These are phyloP conservation scores for Arremon brunneinucha DNA, from an alignment of 2,797 vertebrate species.

Conservation along the genomic window DNA sequence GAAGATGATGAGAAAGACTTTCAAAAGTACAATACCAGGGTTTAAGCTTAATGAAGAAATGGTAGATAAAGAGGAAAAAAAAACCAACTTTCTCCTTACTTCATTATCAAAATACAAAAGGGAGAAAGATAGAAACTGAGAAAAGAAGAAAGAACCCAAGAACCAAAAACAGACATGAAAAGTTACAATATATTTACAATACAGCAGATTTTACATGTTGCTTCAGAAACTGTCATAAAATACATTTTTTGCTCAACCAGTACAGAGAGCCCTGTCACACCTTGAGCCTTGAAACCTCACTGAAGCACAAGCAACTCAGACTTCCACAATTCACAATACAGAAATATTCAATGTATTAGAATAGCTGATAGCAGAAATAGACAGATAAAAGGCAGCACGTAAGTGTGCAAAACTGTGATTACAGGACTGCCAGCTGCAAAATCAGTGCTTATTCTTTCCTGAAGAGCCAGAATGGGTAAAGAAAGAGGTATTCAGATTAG, in stretches of 20 bases:
- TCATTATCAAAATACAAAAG: neutral
- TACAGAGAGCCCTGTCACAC: neutral
- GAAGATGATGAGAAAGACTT: neutral
- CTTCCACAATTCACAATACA: neutral
- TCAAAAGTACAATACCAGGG: accelerated
- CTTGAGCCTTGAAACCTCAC: neutral
- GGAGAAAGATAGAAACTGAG: neutral
- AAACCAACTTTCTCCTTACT: neutral
- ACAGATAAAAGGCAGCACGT: neutral
- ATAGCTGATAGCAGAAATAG: neutral
- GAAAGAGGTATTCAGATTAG: neutral
- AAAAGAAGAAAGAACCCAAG: neutral
- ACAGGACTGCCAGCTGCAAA: neutral
- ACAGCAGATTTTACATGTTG: neutral
- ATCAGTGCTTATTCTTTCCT: neutral
- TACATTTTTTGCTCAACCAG: neutral
- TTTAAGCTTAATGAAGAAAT: neutral
- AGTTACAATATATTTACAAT: neutral
- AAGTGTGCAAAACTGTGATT: neutral
- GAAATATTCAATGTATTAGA: neutral
- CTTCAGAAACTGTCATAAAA: neutral
- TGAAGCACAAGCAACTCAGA: neutral
- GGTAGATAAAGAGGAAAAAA: neutral
- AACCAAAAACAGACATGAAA: neutral
- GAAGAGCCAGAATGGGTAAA: neutral